phyloP scores from a whole-genome alignment of 2,797 vertebrate genomes.

The Clarias platycephalus region DNA sequence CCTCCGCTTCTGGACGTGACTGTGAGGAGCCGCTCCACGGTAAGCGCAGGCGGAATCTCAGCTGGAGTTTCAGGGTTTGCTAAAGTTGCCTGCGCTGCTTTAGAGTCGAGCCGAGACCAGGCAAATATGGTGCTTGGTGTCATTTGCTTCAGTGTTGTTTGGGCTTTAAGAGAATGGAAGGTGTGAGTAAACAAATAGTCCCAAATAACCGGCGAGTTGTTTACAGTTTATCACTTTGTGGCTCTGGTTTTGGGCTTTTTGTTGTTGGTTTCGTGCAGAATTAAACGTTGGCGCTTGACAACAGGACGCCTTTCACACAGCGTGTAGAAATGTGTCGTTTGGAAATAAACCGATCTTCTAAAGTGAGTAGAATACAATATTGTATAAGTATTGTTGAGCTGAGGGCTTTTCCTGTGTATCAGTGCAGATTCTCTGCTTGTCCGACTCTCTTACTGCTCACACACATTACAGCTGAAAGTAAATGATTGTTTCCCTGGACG shows the following conservation, averaged over 20 bases:
- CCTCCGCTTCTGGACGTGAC: slow-evolving; percentile 60
- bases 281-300: neutral
- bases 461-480: neutral
- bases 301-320: neutral
- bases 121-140: neutral
- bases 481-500: neutral
- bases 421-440: neutral
- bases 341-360: accelerated
- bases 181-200: neutral
- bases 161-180: neutral
- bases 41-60: slow-evolving; percentile 61
- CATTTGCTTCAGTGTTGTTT: neutral
- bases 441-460: neutral
- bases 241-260: neutral
- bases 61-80: slow-evolving; percentile 59
- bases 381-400: neutral
- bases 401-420: neutral
- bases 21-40: slow-evolving; percentile 73
- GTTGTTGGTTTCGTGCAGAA: neutral
- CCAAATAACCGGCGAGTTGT: neutral
- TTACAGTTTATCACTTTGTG: slow-evolving; percentile 3
- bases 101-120: neutral
- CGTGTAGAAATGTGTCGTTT: neutral
- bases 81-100: slow-evolving; percentile 50
- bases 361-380: neutral